phyloP scores from a whole-genome alignment of 2,888 invertebrate genomes.

The Dryococelus australis region DNA sequence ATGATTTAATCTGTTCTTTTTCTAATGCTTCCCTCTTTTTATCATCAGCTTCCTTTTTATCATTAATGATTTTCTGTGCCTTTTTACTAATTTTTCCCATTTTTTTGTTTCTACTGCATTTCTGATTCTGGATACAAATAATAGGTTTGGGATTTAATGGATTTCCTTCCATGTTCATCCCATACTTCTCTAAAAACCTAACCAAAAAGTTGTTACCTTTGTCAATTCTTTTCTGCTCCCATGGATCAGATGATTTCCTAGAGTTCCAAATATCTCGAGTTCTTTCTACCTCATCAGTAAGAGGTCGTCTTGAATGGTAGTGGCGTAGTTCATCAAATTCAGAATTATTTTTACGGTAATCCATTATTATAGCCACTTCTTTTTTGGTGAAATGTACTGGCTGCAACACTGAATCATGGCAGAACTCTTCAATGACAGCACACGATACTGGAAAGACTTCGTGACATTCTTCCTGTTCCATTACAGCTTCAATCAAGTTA shows the following conservation, averaged over 20 bases:
- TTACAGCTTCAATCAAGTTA: not conserved
- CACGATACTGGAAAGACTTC: slow-evolving; percentile 1
- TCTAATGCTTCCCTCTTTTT: not conserved
- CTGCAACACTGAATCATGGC: not conserved
- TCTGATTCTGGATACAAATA: slow-evolving; percentile 26
- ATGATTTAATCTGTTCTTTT: not conserved
- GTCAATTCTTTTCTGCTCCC: not conserved
- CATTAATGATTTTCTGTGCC: not conserved
- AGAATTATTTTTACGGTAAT: slow-evolving; percentile 20
- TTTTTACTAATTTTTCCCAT: not conserved
- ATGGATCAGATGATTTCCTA: not conserved
- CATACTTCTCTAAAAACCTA: slow-evolving; percentile 27
- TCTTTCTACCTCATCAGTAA: slow-evolving; percentile 24
- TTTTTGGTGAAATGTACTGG: not conserved
- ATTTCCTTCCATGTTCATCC: slow-evolving; percentile 33
- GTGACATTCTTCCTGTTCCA: not conserved
- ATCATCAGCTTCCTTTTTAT: not conserved
- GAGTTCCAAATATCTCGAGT: not conserved
- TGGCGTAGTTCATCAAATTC: slow-evolving; percentile 22
- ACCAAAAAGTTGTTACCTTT: not conserved
- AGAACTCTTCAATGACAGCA: slow-evolving; percentile 19
- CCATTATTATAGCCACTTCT: not conserved
- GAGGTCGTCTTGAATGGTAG: slow-evolving; percentile 28
- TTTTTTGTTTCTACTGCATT: slow-evolving; percentile 16
- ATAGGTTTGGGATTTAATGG: not conserved